Percentiles rank a stretch among this genome's conserved stretches.
Conservation (phyloP, 2,113 vertebrate species). For the Balaeniceps rex region DNA sequence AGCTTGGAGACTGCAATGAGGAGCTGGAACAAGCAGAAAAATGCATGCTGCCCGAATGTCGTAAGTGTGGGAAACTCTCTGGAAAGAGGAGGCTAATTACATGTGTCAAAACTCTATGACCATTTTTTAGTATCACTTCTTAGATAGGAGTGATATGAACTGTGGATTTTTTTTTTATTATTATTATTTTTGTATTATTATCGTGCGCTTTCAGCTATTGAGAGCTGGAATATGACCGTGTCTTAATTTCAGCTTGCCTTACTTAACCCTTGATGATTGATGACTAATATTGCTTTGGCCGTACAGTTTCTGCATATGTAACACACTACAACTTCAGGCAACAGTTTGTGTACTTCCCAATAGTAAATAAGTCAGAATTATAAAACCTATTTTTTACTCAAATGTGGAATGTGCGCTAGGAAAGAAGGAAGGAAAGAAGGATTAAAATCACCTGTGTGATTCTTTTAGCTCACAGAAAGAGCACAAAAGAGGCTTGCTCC, state of each 20-base stretch:
- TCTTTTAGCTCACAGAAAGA: neutral
- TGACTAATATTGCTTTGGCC: neutral
- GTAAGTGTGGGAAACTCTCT: conserved; percentile 75
- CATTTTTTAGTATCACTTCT: neutral
- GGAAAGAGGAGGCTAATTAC: too few species aligned
- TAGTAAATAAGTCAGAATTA: neutral
- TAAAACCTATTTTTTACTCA: neutral
- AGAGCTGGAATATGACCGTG: neutral
- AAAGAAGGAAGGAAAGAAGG: neutral
- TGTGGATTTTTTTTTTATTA: neutral
- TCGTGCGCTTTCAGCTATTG: neutral
- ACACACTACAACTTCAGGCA: neutral
- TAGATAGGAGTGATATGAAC: neutral
- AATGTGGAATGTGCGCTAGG: neutral
- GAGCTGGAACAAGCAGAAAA: conserved; percentile 97
- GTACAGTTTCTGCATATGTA: neutral
- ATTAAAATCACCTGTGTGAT: neutral
- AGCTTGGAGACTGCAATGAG: conserved; percentile 94
- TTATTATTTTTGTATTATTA: neutral
- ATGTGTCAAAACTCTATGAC: neutral
- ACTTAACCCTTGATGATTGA: neutral
- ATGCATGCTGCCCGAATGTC: conserved; percentile 97
- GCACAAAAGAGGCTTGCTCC: neutral
- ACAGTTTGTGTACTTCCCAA: neutral
- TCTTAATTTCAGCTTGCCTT: neutral